phyloP scores from a whole-genome alignment of 2,888 invertebrate genomes.

The Glaucopsyche alexis region DNA sequence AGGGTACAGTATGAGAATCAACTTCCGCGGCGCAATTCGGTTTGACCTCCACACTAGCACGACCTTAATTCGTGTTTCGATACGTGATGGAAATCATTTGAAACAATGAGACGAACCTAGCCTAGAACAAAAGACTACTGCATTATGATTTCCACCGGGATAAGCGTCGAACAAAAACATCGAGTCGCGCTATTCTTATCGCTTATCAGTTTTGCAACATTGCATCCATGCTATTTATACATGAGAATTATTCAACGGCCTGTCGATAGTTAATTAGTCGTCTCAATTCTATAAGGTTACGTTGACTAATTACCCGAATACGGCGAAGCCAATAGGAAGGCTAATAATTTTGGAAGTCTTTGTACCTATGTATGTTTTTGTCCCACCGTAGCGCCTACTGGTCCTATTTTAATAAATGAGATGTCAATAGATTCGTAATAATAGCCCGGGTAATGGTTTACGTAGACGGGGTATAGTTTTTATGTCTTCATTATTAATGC shows the following conservation, averaged over 20 bases:
- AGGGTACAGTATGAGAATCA: neutral
- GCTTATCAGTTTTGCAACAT: slow-evolving; percentile 17
- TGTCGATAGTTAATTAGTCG: too few relatives aligned
- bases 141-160: neutral
- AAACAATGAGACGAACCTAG: slow-evolving; percentile 15
- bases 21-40: slow-evolving; percentile 25
- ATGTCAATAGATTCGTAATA: too few relatives aligned
- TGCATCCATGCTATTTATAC: slow-evolving; percentile 7
- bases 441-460: too few relatives aligned
- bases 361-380: too few relatives aligned
- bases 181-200: slow-evolving; percentile 12
- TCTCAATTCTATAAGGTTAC: neutral
- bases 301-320: neutral
- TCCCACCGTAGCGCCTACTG: too few relatives aligned
- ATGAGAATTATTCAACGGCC: too few relatives aligned
- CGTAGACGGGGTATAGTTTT: too few relatives aligned
- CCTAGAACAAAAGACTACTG: slow-evolving; percentile 2
- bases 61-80: slow-evolving; percentile 31
- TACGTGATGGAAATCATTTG: slow-evolving; percentile 14
- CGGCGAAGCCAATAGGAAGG: too few relatives aligned
- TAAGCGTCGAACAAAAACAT: neutral
- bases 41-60: slow-evolving; percentile 36
- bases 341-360: too few relatives aligned
- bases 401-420: too few relatives aligned
- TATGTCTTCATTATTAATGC: too few relatives aligned